These are phyloP conservation scores for Amphipoea lucens DNA, from an alignment of 2,888 invertebrate species.

Conservation along the genomic window DNA sequence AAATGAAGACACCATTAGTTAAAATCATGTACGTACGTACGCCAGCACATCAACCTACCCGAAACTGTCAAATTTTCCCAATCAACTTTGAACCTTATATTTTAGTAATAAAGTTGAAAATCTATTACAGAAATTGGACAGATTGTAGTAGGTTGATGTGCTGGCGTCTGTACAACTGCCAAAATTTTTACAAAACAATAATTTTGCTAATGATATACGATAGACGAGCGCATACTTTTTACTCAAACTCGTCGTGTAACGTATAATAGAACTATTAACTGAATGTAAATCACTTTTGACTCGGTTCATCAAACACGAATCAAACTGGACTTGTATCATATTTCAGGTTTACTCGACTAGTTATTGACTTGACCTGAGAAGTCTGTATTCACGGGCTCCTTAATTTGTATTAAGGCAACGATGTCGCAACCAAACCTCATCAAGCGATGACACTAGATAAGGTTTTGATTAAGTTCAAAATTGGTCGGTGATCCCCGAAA, in stretches of 20 bases:
- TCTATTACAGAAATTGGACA: too few relatives aligned
- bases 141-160: too few relatives aligned
- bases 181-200: not conserved
- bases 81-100: too few relatives aligned
- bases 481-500: not conserved
- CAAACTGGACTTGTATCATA: not conserved
- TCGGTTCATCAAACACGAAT: constrained; percentile 9
- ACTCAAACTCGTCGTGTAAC: not conserved
- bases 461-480: not conserved
- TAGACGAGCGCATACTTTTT: not conserved
- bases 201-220: not conserved
- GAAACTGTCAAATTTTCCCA: too few relatives aligned
- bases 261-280: not conserved
- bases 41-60: too few relatives aligned
- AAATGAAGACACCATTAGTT: constrained; percentile 11
- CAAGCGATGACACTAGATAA: not conserved
- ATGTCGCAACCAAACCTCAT: not conserved
- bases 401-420: not conserved
- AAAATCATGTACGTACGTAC: too few relatives aligned
- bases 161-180: too few relatives aligned
- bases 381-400: not conserved
- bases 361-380: not conserved
- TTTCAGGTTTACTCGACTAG: not conserved
- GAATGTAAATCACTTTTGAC: not conserved
- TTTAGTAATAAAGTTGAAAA: too few relatives aligned